Base-by-base conservation (phyloP, 2,113 vertebrate species). In the Gobio gobio region DNA sequence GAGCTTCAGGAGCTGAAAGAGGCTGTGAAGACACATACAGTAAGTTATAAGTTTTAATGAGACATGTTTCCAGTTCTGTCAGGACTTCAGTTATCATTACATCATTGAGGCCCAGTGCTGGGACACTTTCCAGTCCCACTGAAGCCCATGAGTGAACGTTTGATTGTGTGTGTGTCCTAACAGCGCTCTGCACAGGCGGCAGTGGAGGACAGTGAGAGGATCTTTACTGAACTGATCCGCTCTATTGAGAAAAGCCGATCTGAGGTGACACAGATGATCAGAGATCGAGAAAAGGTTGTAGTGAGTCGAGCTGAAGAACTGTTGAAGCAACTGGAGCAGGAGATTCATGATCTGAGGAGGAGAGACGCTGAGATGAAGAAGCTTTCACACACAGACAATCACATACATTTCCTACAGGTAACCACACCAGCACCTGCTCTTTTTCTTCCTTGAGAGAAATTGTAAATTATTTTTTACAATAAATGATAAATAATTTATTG, bases 321-420 rank as follows among this genome's bases (percentile, higher is more conserved):
- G 36, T 29, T 76, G 26, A 1, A 76, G 83, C 20, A 7, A 51
- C 56, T 84, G 72, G 10, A 84, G 58, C 14, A 51, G 49, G 49
- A 51, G 49, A 51, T 51, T 51, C 14, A 51, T 51, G 49, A 51
- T 51, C 49, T 51, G 49, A 51, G 1, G 14, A 51, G 14, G 49
- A 51, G 49, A 51, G 14, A 51, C 5, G 49, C 59, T 83, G 85
- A 86, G 36, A 61, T 86, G 73, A 18, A 86, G 76, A 40, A 80
- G 33, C 45, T 80, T 66, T 75, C n/a, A n/a, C 56, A 6, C 45
- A 84, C 66, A 33, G 43, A 80, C 1, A 33, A 84, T 56, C 82
- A 73, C 18, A 63, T 80, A 54, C 22, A 16, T 73, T 84, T 87
- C 12, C 58, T 87, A 0, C 33, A 84, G 86, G 86, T 87, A 84